Base-by-base conservation (phyloP, 2,797 vertebrate species). In the Gadopsis bispinosus region DNA sequence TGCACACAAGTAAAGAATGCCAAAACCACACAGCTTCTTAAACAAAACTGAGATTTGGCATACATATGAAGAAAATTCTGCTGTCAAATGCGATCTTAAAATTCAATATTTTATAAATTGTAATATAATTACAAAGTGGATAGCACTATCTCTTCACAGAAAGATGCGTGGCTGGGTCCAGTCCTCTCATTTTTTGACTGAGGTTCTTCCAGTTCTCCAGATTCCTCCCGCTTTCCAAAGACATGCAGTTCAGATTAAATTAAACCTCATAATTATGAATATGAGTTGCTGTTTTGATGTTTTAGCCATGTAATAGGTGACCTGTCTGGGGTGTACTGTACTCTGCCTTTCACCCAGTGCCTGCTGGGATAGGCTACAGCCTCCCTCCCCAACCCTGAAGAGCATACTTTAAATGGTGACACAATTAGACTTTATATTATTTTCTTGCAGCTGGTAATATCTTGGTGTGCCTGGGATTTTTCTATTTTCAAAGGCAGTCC, bases 21-120 rank as follows among this genome's bases (percentile, higher is more conserved):
- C 39, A 66, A 70, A 45, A 72, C 6, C 60, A 26, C 17, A 66
- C 66, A 19, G 41, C 53, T 14, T 58, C 33, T 58, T 39, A 35
- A 82, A 55, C 22, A 53, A 70, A 70, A 33, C 5, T 11, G 13
- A 56, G 20, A 35, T 12, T 61, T 17, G 20, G 16, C 12, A 53
- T 50, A 58, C 17, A 35, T 43, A 33, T 43, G 37, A 26, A 81
- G 54, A 51, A 39, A 41, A 37, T 5, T 33, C 7, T 35, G 10
- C 26, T 26, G 22, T 58, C 17, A 1, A 55, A 39, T 29, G 7
- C 55, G 1, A 64, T 61, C 54, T 72, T 45, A 17, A 67, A 67
- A 33, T 48, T 53, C 12, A 26, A 20, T 43, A 62, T 56, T 61
- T 72, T 37, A 6, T 14, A 53, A 54, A 56, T 39, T 20, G 1